Percentiles rank a stretch among this genome's conserved stretches.
These are phyloP conservation scores for Crotalus horridus DNA, from an alignment of 2,113 vertebrate species.

Conservation along the genomic window DNA sequence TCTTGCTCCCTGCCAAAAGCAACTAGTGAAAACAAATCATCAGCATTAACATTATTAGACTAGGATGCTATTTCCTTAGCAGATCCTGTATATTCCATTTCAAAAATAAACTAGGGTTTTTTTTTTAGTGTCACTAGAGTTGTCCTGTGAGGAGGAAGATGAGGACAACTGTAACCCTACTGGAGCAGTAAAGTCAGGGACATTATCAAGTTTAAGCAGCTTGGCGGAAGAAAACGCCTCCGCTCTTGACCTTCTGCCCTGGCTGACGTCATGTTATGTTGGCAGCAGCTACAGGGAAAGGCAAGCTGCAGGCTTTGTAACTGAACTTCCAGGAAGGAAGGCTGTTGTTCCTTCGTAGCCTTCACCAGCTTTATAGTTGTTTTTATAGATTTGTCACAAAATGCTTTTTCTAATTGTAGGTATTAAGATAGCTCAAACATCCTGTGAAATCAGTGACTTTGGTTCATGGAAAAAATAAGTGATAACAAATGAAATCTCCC, in stretches of 20 bases:
- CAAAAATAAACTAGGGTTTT: background rate
- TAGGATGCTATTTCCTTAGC: constrained; percentile 25
- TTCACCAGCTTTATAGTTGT: background rate
- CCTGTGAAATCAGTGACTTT: rapidly evolving
- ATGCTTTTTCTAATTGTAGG: background rate
- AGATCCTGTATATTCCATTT: constrained; percentile 11
- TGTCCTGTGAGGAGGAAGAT: background rate
- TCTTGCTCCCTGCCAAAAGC: constrained; percentile 11
- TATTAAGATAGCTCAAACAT: background rate
- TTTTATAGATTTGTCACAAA: background rate
- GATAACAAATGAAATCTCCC: background rate
- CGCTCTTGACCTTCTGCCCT: background rate
- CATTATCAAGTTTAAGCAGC: background rate
- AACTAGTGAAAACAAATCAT: constrained; percentile 37
- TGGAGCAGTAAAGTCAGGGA: background rate
- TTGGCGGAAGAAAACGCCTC: constrained; percentile 7
- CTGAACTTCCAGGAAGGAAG: constrained; percentile 1
- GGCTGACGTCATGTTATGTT: background rate
- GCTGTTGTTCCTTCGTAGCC: background rate
- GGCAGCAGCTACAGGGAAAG: constrained; percentile 6
- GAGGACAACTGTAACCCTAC: rapidly evolving
- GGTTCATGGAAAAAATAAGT: background rate
- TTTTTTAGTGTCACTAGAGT: background rate
- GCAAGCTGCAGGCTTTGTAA: background rate
- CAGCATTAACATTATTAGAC: background rate